Base-by-base conservation (phyloP, 2,113 vertebrate species). In the Eurypyga helias region DNA sequence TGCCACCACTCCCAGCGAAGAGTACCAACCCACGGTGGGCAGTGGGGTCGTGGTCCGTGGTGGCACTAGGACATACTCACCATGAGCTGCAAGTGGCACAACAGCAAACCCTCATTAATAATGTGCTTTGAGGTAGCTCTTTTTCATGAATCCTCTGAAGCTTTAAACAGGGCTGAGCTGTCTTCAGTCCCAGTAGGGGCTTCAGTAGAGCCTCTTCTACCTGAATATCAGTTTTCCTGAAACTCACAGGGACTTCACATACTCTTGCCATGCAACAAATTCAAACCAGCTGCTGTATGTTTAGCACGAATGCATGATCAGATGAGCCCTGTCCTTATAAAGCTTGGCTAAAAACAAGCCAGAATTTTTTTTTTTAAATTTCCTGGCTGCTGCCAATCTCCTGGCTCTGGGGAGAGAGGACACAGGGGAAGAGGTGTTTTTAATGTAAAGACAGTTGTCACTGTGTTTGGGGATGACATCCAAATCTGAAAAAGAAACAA, bases 261-360 rank as follows among this genome's bases (percentile, higher is more conserved):
- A 4, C 14, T 51, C 83, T 29, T 21, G 11, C 23, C 1, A 0
- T 6, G 34, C 34, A 38, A 33, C 0, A 0, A 83, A 48, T 33
- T 54, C 49, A 33, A 90, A 80, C 43, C 23, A 60, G 77, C 20
- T 29, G 34, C 26, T 26, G 8, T 5, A 28, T 7, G 33, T 11
- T 45, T 24, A 48, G 0, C 33, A 41, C 71, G 79, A 86, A 76
- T 20, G 51, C 38, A 5, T 0, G 0, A 24, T 13, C 28, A 62
- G 24, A 28, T 21, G 62, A 94, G n/a, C 36, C 2, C 0, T 14
- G 48, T 71, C 71, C 34, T 90, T 33, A n/a, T n/a, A 84, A 88
- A 90, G 12, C 34, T 4, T 0, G 15, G 38, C 57, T 75, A 51
- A 57, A 90, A 88, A 76, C 21, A 76, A 65, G 41, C 21, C 75